Conservation (phyloP, 2,113 vertebrate genomes). For the Hemibates koningsi region DNA sequence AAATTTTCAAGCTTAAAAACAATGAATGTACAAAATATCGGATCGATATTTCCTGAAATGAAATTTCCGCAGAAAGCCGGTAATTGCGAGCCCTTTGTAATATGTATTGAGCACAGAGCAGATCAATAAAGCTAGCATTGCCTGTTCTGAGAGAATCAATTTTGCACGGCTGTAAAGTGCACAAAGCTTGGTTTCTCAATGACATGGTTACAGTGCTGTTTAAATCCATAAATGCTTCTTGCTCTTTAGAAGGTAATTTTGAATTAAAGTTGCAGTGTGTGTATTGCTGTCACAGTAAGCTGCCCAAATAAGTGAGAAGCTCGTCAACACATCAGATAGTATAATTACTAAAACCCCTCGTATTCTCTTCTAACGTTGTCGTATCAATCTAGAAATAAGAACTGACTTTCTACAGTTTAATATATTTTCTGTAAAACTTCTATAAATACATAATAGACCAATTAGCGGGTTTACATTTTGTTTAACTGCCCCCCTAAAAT, state of each 20-base stretch:
- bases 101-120: background rate
- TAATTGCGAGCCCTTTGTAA: background rate
- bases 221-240: background rate
- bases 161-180: background rate
- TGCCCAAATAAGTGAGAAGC: background rate
- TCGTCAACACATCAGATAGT: background rate
- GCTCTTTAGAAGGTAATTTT: background rate
- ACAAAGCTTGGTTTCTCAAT: background rate
- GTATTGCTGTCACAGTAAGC: background rate
- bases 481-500: background rate
- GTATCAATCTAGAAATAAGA: background rate
- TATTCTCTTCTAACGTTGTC: background rate
- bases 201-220: background rate
- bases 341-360: background rate
- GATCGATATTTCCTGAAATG: background rate
- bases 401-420: background rate
- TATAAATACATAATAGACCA: background rate
- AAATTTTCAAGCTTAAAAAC: background rate
- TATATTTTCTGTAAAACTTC: background rate
- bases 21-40: background rate
- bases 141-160: conserved; percentile 13
- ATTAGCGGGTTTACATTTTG: background rate
- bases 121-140: background rate
- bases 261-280: background rate
- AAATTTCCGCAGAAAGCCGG: background rate